phyloP scores from a whole-genome alignment of 2,888 invertebrate species.

The Andrena minutula region DNA sequence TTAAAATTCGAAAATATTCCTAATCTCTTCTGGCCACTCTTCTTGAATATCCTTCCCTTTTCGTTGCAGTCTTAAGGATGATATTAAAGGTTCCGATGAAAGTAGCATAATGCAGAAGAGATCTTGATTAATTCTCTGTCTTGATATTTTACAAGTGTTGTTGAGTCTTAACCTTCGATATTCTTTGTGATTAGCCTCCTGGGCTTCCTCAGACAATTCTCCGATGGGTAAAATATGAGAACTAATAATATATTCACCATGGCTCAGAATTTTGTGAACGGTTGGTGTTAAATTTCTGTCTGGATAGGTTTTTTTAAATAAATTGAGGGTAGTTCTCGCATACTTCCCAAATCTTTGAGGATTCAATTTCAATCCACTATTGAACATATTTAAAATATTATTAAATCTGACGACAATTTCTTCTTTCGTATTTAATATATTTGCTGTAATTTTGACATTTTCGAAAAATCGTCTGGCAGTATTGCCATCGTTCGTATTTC shows the following conservation, averaged over 20 bases:
- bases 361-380: conserved; percentile 7
- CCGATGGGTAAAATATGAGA: conserved; percentile 14
- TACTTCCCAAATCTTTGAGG: conserved; percentile 4
- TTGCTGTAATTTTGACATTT: background rate
- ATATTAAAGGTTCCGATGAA: too few relatives aligned
- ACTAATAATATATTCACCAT: conserved; percentile 10
- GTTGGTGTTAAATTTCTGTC: conserved; percentile 3
- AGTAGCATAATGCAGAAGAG: too few relatives aligned
- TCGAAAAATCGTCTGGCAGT: conserved; percentile 12
- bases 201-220: conserved; percentile 13
- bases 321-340: too few relatives aligned
- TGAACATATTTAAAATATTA: conserved; percentile 1
- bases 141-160: background rate
- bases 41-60: too few relatives aligned
- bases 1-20: too few relatives aligned
- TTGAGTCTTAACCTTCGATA: background rate
- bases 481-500: conserved; percentile 5
- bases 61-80: too few relatives aligned
- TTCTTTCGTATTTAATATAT: conserved; percentile 13
- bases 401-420: too few relatives aligned
- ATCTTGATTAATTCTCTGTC: too few relatives aligned
- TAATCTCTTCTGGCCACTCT: too few relatives aligned
- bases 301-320: conserved; percentile 10
- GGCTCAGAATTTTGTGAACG: conserved; percentile 13
- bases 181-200: conserved; percentile 3